These are phyloP conservation scores for Phengaris alcon DNA, from an alignment of 2,888 invertebrate species.

Conservation along the genomic window DNA sequence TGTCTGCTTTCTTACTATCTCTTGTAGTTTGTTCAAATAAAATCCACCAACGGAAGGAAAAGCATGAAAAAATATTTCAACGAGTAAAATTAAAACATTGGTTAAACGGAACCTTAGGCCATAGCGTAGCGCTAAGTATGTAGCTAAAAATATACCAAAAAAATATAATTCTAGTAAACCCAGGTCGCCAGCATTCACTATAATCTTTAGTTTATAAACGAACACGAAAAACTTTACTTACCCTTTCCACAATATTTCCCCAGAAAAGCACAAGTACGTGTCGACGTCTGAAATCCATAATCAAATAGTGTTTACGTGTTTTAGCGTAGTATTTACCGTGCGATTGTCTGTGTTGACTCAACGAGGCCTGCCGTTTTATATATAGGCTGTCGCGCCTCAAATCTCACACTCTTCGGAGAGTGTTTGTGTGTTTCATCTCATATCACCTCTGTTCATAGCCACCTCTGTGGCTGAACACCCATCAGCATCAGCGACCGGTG, in stretches of 20 bases:
- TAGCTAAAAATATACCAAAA: too few species aligned
- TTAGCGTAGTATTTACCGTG: conserved; percentile 66
- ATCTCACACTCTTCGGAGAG: conserved; percentile 67
- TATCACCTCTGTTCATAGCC: conserved; percentile 67
- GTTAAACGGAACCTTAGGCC: too few species aligned
- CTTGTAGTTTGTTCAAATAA: too few species aligned
- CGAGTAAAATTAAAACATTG: too few species aligned
- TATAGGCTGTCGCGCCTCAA: conserved; percentile 51
- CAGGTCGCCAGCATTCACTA: too few species aligned
- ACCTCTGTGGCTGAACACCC: conserved; percentile 69
- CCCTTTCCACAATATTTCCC: conserved; percentile 34
- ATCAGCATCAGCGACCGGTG: conserved; percentile 54
- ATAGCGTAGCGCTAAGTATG: too few species aligned
- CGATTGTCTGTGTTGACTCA: conserved; percentile 62
- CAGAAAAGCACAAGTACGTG: conserved; percentile 44
- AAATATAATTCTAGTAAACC: too few species aligned
- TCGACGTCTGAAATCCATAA: conserved; percentile 56
- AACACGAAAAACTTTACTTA: background rate
- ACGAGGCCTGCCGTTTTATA: conserved; percentile 54
- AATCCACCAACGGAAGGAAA: too few species aligned
- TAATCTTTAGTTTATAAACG: background rate
- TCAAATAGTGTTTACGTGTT: conserved; percentile 68
- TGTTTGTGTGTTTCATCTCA: conserved; percentile 64
- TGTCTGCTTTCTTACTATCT: too few species aligned
- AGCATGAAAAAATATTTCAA: too few species aligned